phyloP scores from a whole-genome alignment of 2,797 vertebrate genomes.

The Nyctalus aviator region DNA sequence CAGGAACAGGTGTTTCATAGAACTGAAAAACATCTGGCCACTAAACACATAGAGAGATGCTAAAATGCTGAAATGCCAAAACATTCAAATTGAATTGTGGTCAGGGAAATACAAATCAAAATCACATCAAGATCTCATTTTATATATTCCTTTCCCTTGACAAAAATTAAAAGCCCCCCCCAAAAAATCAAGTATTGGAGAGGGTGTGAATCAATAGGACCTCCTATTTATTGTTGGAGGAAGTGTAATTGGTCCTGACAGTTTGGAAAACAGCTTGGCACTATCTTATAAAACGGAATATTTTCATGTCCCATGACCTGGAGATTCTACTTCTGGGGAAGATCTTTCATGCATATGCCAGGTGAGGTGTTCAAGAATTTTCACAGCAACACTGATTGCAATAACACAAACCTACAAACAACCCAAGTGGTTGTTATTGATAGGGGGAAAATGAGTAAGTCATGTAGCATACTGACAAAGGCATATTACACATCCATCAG shows the following conservation, averaged over 20 bases:
- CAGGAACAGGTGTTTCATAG: not conserved
- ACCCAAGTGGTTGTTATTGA: not conserved
- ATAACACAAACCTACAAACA: not conserved
- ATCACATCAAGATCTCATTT: not conserved
- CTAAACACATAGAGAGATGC: not conserved
- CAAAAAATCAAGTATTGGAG: not conserved
- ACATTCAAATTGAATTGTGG: not conserved
- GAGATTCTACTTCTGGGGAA: not conserved
- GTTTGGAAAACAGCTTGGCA: not conserved
- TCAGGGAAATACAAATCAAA: not conserved
- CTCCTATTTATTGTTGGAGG: not conserved
- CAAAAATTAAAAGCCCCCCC: not conserved
- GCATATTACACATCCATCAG: not conserved
- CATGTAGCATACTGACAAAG: not conserved
- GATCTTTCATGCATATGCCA: not conserved
- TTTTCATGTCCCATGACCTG: not conserved
- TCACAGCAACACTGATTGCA: not conserved
- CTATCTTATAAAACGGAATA: not conserved
- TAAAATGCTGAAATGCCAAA: too few species aligned
- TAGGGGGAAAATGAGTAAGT: conserved; percentile 3
- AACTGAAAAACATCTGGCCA: not conserved
- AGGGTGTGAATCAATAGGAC: not conserved
- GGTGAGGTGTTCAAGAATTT: not conserved
- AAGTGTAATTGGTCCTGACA: not conserved
- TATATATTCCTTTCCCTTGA: not conserved